These are phyloP conservation scores for Parascotia fuliginaria DNA, from an alignment of 2,888 invertebrate species.

Conservation along the genomic window DNA sequence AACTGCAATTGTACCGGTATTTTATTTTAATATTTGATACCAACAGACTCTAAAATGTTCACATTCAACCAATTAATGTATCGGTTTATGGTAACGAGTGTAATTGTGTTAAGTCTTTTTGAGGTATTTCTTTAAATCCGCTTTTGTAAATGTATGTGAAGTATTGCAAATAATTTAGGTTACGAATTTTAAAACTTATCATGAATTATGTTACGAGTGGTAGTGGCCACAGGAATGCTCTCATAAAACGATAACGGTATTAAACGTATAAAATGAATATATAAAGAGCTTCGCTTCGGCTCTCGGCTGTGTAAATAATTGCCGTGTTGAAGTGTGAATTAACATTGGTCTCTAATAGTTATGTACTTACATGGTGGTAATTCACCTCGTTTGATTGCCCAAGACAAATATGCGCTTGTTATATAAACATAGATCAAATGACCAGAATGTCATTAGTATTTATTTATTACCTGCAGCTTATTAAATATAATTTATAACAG, in stretches of 20 bases:
- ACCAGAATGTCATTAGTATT: conserved; percentile 8
- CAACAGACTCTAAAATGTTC: conserved; percentile 7
- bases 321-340: conserved; percentile 23
- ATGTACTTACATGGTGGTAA: conserved; percentile 10
- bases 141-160: conserved; percentile 14
- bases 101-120: conserved; percentile 18
- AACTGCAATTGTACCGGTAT: conserved; percentile 44
- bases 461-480: conserved; percentile 1
- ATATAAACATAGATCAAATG: conserved; percentile 9
- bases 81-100: conserved; percentile 24
- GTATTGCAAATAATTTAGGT: conserved; percentile 28
- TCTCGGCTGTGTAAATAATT: conserved; percentile 11
- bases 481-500: too few relatives aligned
- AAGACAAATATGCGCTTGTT: conserved; percentile 21
- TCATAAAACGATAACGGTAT: conserved; percentile 38
- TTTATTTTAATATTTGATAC: conserved; percentile 29
- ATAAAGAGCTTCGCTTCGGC: conserved; percentile 1
- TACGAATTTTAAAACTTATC: conserved; percentile 29
- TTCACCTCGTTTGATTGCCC: conserved; percentile 22
- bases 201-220: conserved; percentile 32
- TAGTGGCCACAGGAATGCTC: conserved; percentile 23
- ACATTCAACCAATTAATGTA: conserved; percentile 19
- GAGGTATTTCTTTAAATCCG: conserved; percentile 19
- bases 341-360: conserved; percentile 18
- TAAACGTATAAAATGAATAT: conserved; percentile 7